Evolutionary conservation across 2,797 vertebrate genomes (phyloP).

Genomic region (Microtus californicus): DNA sequence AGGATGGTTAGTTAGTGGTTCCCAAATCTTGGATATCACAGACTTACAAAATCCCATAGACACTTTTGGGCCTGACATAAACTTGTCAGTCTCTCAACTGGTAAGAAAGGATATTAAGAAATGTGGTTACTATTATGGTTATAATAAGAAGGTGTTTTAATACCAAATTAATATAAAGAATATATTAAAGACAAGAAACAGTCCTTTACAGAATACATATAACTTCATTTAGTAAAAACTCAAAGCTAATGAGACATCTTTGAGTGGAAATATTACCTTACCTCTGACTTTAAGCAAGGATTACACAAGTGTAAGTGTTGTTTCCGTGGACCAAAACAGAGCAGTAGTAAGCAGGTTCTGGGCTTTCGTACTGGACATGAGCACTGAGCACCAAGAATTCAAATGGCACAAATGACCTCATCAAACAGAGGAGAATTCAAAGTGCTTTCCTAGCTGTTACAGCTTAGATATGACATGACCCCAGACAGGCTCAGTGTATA

Average conservation of each 20-base stretch:
- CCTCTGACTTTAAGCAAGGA: not conserved
- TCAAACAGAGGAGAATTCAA: not conserved
- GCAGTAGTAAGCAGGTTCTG: not conserved
- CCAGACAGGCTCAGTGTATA: not conserved
- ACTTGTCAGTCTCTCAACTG: not conserved
- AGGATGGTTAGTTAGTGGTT: not conserved
- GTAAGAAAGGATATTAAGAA: not conserved
- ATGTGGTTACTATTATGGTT: not conserved
- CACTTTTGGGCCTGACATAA: not conserved
- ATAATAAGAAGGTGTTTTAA: constrained; percentile 10
- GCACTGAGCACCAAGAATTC: not conserved
- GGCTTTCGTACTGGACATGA: not conserved
- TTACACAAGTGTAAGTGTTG: not conserved
- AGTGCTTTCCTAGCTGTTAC: not conserved
- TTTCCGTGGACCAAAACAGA: not conserved
- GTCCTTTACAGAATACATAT: not conserved
- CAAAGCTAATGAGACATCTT: not conserved
- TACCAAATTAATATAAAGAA: not conserved
- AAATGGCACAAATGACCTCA: not conserved
- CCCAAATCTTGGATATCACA: not conserved
- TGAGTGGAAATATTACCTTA: not conserved
- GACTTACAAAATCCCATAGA: not conserved
- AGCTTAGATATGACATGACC: not conserved
- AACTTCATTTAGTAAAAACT: not conserved
- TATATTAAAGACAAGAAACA: not conserved